These are phyloP conservation scores for Eclectus roratus DNA, from an alignment of 2,113 vertebrate genomes.

Conservation along the genomic window DNA sequence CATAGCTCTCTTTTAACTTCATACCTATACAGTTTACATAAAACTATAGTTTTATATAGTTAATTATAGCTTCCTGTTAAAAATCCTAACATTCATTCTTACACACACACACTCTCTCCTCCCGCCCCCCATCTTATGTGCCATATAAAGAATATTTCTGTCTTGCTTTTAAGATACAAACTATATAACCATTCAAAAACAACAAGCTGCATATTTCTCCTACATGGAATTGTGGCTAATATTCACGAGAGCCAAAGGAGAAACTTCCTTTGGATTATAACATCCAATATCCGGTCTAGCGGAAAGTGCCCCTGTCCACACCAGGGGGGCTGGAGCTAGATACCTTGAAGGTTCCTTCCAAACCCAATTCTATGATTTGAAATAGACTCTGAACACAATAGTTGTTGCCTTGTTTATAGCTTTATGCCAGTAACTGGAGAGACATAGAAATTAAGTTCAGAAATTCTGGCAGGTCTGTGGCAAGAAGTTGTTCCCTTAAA, in stretches of 20 bases:
- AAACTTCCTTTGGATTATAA: neutral
- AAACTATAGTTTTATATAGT: neutral
- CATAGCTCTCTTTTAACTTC: neutral
- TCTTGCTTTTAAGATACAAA: neutral
- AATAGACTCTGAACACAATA: neutral
- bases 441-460: neutral
- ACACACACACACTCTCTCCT: neutral
- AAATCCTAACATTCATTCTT: neutral
- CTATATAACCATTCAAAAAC: neutral
- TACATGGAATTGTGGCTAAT: neutral
- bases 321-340: neutral
- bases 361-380: neutral
- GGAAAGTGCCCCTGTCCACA: neutral
- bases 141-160: neutral
- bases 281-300: neutral
- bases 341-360: neutral
- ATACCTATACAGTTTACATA: neutral
- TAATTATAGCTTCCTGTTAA: neutral
- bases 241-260: accelerated
- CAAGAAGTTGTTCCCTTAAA: neutral
- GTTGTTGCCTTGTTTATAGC: neutral
- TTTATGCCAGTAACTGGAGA: neutral
- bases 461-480: neutral
- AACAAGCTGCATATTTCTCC: neutral
- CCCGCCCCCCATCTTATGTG: accelerated